phyloP scores from a whole-genome alignment of 2,113 vertebrate genomes.

The Vulpes lagopus region DNA sequence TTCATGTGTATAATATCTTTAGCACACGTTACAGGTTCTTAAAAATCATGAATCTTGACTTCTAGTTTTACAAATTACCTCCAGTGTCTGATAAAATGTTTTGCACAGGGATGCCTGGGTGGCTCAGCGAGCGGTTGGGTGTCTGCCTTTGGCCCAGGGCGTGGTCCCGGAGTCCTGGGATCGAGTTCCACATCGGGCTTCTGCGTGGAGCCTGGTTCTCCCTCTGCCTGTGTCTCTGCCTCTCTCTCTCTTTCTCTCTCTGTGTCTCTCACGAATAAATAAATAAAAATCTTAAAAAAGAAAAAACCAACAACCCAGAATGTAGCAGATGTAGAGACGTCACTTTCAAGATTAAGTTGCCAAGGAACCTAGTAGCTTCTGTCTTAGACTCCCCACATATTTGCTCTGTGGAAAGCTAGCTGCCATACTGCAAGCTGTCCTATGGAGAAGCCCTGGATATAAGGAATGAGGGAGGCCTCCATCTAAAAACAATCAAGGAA shows the following conservation, averaged over 20 bases:
- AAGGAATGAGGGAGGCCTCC: background rate
- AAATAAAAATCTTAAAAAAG: too few species aligned
- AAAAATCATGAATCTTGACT: background rate
- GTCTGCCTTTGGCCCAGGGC: too few species aligned
- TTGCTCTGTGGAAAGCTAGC: background rate
- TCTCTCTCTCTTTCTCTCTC: too few species aligned
- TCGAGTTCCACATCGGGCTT: too few species aligned
- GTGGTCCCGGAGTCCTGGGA: too few species aligned
- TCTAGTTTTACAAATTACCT: background rate
- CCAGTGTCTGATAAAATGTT: background rate
- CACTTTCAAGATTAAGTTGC: background rate
- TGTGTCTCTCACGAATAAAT: too few species aligned
- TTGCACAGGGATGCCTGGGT: too few species aligned
- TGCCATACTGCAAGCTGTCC: background rate
- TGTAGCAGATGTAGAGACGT: background rate
- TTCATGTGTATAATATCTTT: background rate
- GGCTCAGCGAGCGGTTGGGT: too few species aligned
- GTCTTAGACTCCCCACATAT: background rate
- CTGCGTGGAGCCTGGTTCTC: too few species aligned
- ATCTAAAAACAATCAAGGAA: background rate
- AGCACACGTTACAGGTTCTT: conserved; percentile 1
- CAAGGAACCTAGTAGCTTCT: background rate
- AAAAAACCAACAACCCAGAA: background rate
- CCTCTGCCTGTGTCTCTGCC: too few species aligned
- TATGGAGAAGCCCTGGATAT: background rate